These are phyloP conservation scores for Corella eumyota DNA, from an alignment of 23 tunicate species.

Conservation along the genomic window DNA sequence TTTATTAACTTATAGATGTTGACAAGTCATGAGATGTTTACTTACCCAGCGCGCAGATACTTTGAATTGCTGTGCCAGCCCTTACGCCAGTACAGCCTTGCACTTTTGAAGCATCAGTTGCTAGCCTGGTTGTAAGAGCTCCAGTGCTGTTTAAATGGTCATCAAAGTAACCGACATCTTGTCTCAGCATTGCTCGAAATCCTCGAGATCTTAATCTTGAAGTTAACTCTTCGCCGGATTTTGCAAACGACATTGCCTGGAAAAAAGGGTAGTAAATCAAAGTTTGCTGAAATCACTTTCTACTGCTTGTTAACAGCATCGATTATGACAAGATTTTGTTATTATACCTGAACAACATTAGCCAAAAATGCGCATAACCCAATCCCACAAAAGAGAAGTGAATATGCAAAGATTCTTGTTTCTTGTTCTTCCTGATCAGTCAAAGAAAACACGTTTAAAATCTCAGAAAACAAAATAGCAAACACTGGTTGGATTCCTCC, in stretches of 20 bases:
- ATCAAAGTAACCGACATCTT: slow-evolving; percentile 89
- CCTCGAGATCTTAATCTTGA: slow-evolving; percentile 65
- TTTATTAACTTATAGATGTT: no score
- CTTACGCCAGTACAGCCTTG: slow-evolving; percentile 97
- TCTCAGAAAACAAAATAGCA: slow-evolving; percentile 79
- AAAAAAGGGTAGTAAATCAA: background rate
- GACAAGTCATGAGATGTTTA: no score
- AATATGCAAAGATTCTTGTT: slow-evolving; percentile 26
- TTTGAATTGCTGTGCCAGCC: slow-evolving; percentile 59
- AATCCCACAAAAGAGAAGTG: slow-evolving; percentile 79
- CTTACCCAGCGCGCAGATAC: slow-evolving; percentile 80
- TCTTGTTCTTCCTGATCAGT: slow-evolving; percentile 12
- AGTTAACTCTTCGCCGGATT: slow-evolving; percentile 97
- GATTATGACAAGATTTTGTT: background rate
- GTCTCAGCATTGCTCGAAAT: slow-evolving; percentile 65
- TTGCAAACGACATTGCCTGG: slow-evolving; percentile 74
- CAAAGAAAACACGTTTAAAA: slow-evolving; percentile 42
- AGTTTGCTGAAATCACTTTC: background rate
- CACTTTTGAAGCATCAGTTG: slow-evolving; percentile 96
- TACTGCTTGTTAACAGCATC: background rate
- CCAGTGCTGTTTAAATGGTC: slow-evolving; percentile 96
- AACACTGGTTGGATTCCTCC: slow-evolving; percentile 91
- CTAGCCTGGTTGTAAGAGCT: slow-evolving; percentile 91
- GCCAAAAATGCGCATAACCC: slow-evolving; percentile 79
- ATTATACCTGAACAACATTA: slow-evolving; percentile 49